Evolutionary conservation across 2,888 invertebrate species (phyloP), one percentile per base, ranked within the genome.

Genomic region (Drosophila ustulata): DNA sequence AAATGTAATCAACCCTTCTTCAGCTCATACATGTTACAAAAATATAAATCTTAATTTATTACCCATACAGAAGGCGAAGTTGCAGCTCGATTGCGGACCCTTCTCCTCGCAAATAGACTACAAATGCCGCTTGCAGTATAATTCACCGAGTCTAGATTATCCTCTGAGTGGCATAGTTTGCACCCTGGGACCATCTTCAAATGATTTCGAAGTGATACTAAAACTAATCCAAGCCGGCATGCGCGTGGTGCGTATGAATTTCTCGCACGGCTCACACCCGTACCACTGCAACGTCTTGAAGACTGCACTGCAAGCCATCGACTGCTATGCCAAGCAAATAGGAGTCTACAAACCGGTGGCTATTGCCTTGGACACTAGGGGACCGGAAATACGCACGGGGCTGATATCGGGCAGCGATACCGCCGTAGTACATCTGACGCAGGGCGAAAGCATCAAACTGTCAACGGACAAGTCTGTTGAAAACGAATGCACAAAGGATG

Each of bases 361-460:
- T 32, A 97, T 99, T 90, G 99, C 99, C 26, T 93, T 99, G 69
- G 99, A 99, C 90, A 99, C 99, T 3, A 99, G 98, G 92, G 99
- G 99, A 1, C 99, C 99, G 0, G 99, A 99, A 93, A 99, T 99
- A 90, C 95, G 99, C 88, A 99, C 99, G 59, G 99, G 99, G 5
- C 94, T 98, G 30, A 93, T 99, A 71, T 96, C 96, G 91, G 98
- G 97, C 66, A 98, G 98, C 94, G 94, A 96, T 93, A 84, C 85
- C 13, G 98, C 97, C 0, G 98, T 98, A 93, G 94, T 99, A 0
- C 96, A 97, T 89, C 93, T 99, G 68, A 95, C 95, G 86, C 96
- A 95, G 80, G 98, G 97, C n/a, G 95, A 95, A 3, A 94, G 93
- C 26, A 96, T 99, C 81, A 96, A 95, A 82, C 91, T 99, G 53